These are phyloP conservation scores for Pontoporia blainvillei DNA, from an alignment of 2,113 vertebrate genomes.

Conservation along the genomic window DNA sequence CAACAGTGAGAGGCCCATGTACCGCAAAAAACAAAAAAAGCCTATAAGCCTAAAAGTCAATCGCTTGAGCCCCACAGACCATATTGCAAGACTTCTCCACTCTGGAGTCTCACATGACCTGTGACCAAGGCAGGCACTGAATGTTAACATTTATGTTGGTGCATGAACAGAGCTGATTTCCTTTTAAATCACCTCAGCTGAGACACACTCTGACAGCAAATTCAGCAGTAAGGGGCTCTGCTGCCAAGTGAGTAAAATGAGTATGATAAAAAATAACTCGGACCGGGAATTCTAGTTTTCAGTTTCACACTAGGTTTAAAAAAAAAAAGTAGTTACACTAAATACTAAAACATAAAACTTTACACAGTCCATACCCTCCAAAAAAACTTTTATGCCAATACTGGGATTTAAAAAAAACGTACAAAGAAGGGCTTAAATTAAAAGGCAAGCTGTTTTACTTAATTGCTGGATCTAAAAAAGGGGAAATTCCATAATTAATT, in stretches of 20 bases:
- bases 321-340: not conserved
- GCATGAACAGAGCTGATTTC: not conserved
- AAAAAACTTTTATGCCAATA: not conserved
- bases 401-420: not conserved
- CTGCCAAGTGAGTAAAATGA: conserved; percentile 26
- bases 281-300: not conserved
- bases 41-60: not conserved
- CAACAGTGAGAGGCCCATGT: no score
- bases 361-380: not conserved
- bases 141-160: not conserved
- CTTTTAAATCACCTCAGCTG: conserved; percentile 44
- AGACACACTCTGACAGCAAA: conserved; percentile 40
- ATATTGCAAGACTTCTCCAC: not conserved
- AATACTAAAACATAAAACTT: not conserved
- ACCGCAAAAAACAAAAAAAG: not conserved
- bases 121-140: conserved; percentile 35
- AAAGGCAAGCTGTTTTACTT: not conserved
- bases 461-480: not conserved
- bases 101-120: not conserved
- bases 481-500: not conserved
- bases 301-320: not conserved
- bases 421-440: not conserved
- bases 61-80: not conserved
- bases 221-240: not conserved
- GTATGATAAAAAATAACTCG: not conserved